Evolutionary conservation across 92 coral and sea anemone species (phyloP), one percentile per base, ranked within the genome.

Genomic region (Phymanthus crucifer): DNA sequence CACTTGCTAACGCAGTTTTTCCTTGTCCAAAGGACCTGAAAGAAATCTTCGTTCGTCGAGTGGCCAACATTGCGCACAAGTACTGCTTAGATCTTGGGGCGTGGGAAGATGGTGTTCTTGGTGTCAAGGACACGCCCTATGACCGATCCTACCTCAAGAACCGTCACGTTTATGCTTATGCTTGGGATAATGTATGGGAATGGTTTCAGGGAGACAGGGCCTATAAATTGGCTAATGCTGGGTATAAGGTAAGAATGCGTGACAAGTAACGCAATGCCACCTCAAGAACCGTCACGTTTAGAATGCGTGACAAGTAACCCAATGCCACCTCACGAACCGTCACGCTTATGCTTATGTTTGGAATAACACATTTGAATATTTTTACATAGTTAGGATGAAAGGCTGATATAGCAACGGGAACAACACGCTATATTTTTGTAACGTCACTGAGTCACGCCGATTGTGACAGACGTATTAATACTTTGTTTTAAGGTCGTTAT

Each of bases 131-230:
- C 77, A 95, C 89, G 78, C 91, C 93, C 34, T 93, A 93, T 58
- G 89, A 95, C 79, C 84, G 94, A 66, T 83, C 83, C 11, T 82
- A 83, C 54, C 82, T 93, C 45, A 81, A 79, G 71, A 90, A 95
- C 76, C 78, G 74, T 67, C 87, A 89, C 10, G 97, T 95, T n/a
- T 95, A 85, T 74, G 93, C 97, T 11, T 90, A 95, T 68, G 97
- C 98, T 21, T 95, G 98, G 98, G 98, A 95, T 75, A 95, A 95
- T 46, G 98, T 95, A 46, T 95, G 98, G 98, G 97, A 87, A 71
- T 94, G 98, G 98, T 91, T 89, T 32, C 90, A 86, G 50, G 97
- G 93, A 24, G 88, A 91, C 50, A 92, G 98, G 32, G 95, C 98
- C 45, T 94, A 94, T 75, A 91, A 88, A 37, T 74, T 88, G 56